Conservation (phyloP, 1,140 invertebrate species). For the Bombyx mandarina region DNA sequence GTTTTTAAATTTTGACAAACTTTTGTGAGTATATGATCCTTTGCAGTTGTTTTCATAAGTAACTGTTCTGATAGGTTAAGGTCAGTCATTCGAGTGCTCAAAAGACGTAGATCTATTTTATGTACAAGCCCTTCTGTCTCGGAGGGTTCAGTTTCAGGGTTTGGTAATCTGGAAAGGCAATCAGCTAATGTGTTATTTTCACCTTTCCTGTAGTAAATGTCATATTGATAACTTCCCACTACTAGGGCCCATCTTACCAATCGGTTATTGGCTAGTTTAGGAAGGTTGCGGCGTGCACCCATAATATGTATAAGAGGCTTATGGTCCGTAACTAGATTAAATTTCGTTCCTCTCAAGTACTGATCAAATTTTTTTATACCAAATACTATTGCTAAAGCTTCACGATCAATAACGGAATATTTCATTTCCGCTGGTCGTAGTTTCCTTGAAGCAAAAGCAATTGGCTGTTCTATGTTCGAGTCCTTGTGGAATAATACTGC, state of each 20-base stretch:
- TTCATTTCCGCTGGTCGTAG: slow-evolving; percentile 3
- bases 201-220: slow-evolving; percentile 3
- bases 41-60: not conserved
- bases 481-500: slow-evolving; percentile 10
- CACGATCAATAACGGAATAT: slow-evolving; percentile 5
- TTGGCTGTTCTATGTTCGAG: slow-evolving; percentile 6
- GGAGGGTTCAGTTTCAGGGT: slow-evolving; percentile 1
- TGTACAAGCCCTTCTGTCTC: not conserved
- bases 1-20: too few species aligned
- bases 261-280: slow-evolving; percentile 7
- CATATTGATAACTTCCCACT: slow-evolving; percentile 8
- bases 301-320: slow-evolving; percentile 10
- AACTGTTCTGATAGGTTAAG: not conserved
- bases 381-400: slow-evolving; percentile 5
- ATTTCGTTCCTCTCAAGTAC: slow-evolving; percentile 7
- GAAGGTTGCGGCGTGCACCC: slow-evolving; percentile 8
- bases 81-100: not conserved
- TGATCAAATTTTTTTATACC: slow-evolving; percentile 7
- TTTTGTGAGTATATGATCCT: not conserved
- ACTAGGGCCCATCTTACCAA: slow-evolving; percentile 6
- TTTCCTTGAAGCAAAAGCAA: slow-evolving; percentile 9
- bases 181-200: slow-evolving; percentile 4
- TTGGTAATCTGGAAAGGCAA: slow-evolving; percentile 3
- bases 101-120: not conserved
- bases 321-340: slow-evolving; percentile 5